These are phyloP conservation scores for Myopa tessellatipennis DNA, from an alignment of 2,888 invertebrate species.

Conservation along the genomic window DNA sequence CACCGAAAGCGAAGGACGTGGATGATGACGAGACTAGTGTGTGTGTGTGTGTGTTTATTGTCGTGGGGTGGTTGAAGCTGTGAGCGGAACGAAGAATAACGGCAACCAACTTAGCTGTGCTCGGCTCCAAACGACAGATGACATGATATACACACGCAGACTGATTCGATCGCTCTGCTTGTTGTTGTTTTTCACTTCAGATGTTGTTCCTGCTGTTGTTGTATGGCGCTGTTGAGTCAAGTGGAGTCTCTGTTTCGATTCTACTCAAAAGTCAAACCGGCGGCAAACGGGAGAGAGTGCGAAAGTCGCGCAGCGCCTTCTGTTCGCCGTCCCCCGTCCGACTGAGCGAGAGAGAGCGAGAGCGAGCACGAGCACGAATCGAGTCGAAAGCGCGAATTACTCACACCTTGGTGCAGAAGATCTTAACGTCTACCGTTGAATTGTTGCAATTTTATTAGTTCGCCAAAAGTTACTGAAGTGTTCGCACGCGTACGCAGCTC, in stretches of 20 bases:
- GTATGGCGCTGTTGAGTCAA: slow-evolving; percentile 24
- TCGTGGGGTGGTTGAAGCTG: not conserved
- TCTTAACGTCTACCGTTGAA: slow-evolving; percentile 41
- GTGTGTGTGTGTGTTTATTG: too few relatives aligned
- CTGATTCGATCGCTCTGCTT: too few relatives aligned
- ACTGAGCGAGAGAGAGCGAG: slow-evolving; percentile 15
- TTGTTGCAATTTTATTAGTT: slow-evolving; percentile 53
- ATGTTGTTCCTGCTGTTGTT: slow-evolving; percentile 3
- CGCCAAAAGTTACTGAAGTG: slow-evolving; percentile 49
- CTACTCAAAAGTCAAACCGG: not conserved
- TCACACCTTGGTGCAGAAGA: slow-evolving; percentile 8
- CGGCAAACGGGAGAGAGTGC: not conserved
- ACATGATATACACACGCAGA: not conserved
- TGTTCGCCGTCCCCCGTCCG: not conserved
- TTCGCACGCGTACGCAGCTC: slow-evolving; percentile 45
- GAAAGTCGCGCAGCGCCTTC: not conserved
- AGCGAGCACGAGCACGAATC: slow-evolving; percentile 9
- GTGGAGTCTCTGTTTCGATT: slow-evolving; percentile 11
- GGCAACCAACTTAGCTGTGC: slow-evolving; percentile 29
- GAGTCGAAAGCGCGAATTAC: slow-evolving; percentile 12
- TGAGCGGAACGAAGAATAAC: not conserved
- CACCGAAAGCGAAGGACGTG: slow-evolving; percentile 4
- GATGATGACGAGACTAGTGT: not conserved
- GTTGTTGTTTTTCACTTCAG: not conserved
- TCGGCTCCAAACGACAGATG: slow-evolving; percentile 8